A percentile compares a stretch with the other conserved stretches of the same genome.
Evolutionary conservation across 2,113 vertebrate genomes (phyloP).

Genomic region (Ciconia boyciana): DNA sequence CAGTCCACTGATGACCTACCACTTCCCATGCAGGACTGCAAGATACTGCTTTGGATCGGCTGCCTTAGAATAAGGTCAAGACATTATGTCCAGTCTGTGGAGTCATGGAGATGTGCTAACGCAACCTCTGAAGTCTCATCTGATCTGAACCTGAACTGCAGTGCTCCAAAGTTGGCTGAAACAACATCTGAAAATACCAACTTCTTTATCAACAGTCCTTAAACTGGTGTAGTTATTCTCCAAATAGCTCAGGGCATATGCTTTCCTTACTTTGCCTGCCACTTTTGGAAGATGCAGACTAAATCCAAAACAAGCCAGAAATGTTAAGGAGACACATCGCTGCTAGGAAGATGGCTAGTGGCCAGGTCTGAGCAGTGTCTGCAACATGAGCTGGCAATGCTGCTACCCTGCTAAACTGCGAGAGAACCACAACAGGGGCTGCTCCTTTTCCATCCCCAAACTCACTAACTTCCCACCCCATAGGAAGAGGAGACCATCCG

Average conservation of each 20-base stretch:
- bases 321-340: neutral
- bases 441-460: neutral
- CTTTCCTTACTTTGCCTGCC: neutral
- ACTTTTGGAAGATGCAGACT: neutral
- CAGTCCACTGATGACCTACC: neutral
- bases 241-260: neutral
- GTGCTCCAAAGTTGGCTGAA: neutral
- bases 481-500: neutral
- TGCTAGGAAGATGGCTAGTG: neutral
- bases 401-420: neutral
- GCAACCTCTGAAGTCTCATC: neutral
- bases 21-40: neutral
- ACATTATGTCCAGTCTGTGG: neutral
- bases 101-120: neutral
- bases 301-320: neutral
- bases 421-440: neutral
- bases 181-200: neutral
- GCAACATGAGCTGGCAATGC: neutral
- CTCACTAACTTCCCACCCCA: neutral
- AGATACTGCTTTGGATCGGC: neutral
- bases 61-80: neutral
- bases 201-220: neutral
- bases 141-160: neutral
- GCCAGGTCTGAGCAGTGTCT: neutral
- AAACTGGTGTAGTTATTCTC: neutral